Base-by-base conservation (phyloP, 2,888 invertebrate genomes). In the Orthosia cruda region DNA sequence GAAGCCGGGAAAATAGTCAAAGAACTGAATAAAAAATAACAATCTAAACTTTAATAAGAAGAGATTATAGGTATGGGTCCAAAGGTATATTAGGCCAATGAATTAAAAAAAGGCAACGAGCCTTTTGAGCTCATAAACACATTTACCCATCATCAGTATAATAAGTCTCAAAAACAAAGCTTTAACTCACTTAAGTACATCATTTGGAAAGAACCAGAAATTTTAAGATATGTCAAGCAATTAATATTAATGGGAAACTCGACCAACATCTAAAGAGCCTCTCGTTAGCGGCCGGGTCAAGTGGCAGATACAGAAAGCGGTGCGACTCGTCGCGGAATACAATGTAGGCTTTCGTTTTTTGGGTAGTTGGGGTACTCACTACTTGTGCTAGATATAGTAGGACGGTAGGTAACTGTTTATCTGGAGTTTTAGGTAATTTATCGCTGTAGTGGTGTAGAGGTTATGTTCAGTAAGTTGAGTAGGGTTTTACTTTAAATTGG, bases 251-350 rank as follows among this genome's bases (percentile, higher is more conserved):
- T 63, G 65, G 65, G 32, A 71, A 18, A 0, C 84, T 55, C 66
- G 18, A 55, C 84, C 71, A 67, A 83, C 84, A 71, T 79, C 49
- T 58, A 63, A 71, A 83, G 84, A 55, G 80, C 59, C 50, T 63
- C 66, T 80, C 47, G 71, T 80, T 83, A 83, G 84, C 66, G 81
- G 80, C 12, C n/a, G 72, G 84, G 79, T 80, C 80, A 80, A 83
- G 80, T 58, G 47, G n/a, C 18, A 54, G 72, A 78, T 70, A 63
- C 58, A 74, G 45, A 58, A 49, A 61, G 55, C 70, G 61, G 80
- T 55, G 20, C 50, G 20, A 47, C 54, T 58, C n/a, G 18, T 68
- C 32, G 23, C 47, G 45, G 12, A 66, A 54, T 23, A 71, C 69
- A 79, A 64, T 83, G 80, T 47, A 40, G 45, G 23, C 4, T 52